Conservation (phyloP, 2,888 invertebrate genomes). For the Tenthredo notha region DNA sequence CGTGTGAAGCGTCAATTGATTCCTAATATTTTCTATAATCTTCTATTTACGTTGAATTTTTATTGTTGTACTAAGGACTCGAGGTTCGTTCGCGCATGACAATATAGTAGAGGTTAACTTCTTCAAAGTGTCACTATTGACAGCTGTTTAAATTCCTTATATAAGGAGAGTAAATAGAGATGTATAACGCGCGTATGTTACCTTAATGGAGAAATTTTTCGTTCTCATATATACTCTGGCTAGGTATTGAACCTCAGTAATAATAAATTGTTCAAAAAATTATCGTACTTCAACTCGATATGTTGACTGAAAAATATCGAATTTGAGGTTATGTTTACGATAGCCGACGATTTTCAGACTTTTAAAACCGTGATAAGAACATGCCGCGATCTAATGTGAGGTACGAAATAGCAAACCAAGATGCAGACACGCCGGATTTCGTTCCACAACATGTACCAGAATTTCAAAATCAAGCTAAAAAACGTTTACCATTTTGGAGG, state of each 20-base stretch:
- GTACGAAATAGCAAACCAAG: slow-evolving; percentile 74
- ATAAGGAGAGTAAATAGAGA: slow-evolving; percentile 17
- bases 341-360: background rate
- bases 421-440: slow-evolving; percentile 71
- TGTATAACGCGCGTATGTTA: slow-evolving; percentile 55
- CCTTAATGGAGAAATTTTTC: background rate
- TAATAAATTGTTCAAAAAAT: background rate
- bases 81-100: slow-evolving; percentile 6
- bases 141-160: slow-evolving; percentile 57
- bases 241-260: background rate
- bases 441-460: slow-evolving; percentile 71
- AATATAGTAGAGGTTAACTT: background rate
- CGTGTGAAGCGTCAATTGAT: background rate
- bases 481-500: slow-evolving; percentile 67
- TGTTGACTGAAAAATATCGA: background rate
- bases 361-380: slow-evolving; percentile 56
- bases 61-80: background rate
- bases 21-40: slow-evolving; percentile 10
- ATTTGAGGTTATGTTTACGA: slow-evolving; percentile 60
- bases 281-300: background rate
- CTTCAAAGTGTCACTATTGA: slow-evolving; percentile 43
- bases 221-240: background rate
- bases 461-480: slow-evolving; percentile 67
- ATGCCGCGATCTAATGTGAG: slow-evolving; percentile 76
- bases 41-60: background rate